phyloP scores from a whole-genome alignment of 2,113 vertebrate species.

The Tringa solitaria region DNA sequence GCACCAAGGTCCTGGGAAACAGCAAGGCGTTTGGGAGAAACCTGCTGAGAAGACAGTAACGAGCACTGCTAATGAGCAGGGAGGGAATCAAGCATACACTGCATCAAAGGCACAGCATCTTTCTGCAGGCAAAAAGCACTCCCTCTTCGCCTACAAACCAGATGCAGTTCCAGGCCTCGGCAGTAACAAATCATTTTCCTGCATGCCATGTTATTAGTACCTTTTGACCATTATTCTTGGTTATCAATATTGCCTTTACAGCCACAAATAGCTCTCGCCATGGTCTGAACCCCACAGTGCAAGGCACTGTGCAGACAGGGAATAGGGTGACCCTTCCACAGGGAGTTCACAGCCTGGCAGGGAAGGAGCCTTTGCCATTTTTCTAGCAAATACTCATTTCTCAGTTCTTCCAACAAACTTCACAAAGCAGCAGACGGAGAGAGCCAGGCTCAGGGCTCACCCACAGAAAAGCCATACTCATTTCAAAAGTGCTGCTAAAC shows the following conservation, averaged over 20 bases:
- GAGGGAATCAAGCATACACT: neutral
- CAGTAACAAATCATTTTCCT: neutral
- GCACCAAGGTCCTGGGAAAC: slow-evolving; percentile 24
- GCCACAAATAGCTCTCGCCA: neutral
- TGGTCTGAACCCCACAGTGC: accelerated
- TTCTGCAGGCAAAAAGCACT: neutral
- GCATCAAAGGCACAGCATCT: neutral
- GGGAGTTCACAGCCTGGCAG: neutral
- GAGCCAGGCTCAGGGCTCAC: neutral
- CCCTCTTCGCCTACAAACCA: neutral
- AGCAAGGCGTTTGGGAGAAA: neutral
- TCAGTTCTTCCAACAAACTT: neutral
- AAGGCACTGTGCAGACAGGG: neutral
- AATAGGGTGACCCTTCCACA: neutral
- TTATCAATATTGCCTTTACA: neutral
- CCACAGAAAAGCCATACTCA: neutral
- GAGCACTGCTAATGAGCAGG: slow-evolving; percentile 17
- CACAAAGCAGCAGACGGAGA: neutral
- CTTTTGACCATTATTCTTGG: neutral
- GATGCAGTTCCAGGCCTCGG: neutral
- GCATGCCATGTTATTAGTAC: accelerated
- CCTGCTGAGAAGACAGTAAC: slow-evolving; percentile 26
- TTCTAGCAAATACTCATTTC: neutral
- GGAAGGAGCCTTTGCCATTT: neutral
- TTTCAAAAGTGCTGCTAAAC: neutral